These are phyloP conservation scores for Spizaetus ornatus DNA, from an alignment of 2,113 vertebrate species.

Conservation along the genomic window DNA sequence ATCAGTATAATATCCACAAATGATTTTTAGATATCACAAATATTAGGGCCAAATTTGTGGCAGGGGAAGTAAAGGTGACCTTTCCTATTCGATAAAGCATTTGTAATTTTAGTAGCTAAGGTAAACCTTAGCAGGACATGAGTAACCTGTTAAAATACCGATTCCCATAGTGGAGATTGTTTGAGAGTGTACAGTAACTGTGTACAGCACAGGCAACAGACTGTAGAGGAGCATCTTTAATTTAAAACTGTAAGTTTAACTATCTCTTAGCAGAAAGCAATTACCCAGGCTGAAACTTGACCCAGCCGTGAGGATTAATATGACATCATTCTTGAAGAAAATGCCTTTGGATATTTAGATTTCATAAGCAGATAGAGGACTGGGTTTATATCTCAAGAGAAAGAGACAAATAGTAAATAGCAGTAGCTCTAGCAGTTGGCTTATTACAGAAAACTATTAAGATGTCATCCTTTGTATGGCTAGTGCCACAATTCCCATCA, in stretches of 20 bases:
- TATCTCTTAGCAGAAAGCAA: conserved; percentile 28
- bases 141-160: neutral
- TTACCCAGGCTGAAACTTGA: conserved; percentile 44
- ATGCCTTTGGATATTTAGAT: conserved; percentile 52
- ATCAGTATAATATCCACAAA: neutral
- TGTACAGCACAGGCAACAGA: neutral
- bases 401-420: conserved; percentile 17
- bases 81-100: neutral
- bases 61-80: neutral
- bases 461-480: neutral
- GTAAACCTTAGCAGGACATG: neutral
- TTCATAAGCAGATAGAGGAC: conserved; percentile 35
- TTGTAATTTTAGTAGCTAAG: neutral
- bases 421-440: neutral
- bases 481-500: neutral
- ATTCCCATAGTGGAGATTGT: neutral
- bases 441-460: conserved; percentile 42
- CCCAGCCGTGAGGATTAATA: neutral
- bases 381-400: neutral
- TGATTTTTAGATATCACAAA: neutral
- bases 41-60: neutral
- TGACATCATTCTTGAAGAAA: neutral
- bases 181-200: neutral
- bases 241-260: conserved; percentile 33
- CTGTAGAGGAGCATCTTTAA: neutral